These are phyloP conservation scores for Eclectus roratus DNA, from an alignment of 2,113 vertebrate species.

Conservation along the genomic window DNA sequence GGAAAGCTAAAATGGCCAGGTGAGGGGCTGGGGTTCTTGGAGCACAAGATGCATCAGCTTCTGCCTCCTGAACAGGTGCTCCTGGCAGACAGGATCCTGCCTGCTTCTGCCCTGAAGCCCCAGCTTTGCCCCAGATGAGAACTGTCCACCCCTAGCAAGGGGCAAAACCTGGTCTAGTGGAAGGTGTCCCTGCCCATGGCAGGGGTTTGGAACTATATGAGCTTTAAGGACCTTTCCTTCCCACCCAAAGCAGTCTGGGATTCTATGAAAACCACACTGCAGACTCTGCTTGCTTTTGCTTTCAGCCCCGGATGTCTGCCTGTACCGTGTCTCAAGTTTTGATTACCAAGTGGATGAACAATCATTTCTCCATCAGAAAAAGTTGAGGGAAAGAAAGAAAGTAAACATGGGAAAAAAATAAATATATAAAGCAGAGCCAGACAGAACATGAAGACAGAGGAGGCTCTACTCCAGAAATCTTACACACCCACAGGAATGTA, in stretches of 20 bases:
- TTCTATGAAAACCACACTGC: background rate
- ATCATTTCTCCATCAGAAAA: background rate
- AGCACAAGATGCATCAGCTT: background rate
- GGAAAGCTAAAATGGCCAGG: background rate
- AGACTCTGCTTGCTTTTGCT: background rate
- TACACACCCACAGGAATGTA: constrained; percentile 28
- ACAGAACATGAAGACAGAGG: background rate
- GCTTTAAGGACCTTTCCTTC: background rate
- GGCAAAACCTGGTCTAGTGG: background rate
- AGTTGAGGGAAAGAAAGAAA: background rate
- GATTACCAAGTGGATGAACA: background rate
- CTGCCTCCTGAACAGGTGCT: background rate
- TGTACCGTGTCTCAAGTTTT: rapidly evolving
- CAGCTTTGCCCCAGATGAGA: background rate
- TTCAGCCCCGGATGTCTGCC: background rate
- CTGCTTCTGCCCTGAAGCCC: background rate
- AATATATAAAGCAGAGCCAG: background rate
- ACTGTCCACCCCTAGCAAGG: background rate
- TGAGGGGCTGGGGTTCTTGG: background rate
- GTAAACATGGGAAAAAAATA: background rate
- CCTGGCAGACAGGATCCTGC: background rate
- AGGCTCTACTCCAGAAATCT: background rate
- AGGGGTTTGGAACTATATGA: background rate
- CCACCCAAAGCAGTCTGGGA: background rate
- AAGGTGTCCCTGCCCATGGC: background rate